These are phyloP conservation scores for Pungitius pungitius DNA, from an alignment of 2,113 vertebrate genomes.

Conservation along the genomic window DNA sequence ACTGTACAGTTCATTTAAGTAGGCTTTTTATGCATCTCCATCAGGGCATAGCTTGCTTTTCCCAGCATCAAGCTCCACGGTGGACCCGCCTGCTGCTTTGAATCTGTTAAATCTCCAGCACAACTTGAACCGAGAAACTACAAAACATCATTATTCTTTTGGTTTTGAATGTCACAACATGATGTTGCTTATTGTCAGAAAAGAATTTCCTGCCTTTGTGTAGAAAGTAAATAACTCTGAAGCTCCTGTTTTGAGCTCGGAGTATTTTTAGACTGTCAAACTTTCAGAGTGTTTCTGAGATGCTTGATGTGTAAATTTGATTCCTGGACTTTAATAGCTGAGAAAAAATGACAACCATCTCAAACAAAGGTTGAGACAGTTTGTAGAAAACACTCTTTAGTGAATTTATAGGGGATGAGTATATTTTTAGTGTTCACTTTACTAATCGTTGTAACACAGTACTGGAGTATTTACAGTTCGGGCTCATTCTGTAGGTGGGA, in stretches of 20 bases:
- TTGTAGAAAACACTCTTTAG: constrained; percentile 21
- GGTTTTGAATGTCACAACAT: constrained; percentile 42
- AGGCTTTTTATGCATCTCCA: background rate
- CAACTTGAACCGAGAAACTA: constrained; percentile 2
- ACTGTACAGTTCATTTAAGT: background rate
- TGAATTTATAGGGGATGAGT: background rate
- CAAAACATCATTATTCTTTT: constrained; percentile 36
- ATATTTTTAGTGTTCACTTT: constrained; percentile 12
- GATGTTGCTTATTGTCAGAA: constrained; percentile 41
- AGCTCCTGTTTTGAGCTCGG: constrained; percentile 21
- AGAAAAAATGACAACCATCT: constrained; percentile 3
- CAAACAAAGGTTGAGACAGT: constrained; percentile 7
- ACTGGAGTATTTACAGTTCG: background rate
- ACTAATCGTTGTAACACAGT: background rate
- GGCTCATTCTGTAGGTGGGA: background rate
- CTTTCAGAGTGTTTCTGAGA: constrained; percentile 30
- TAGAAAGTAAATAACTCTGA: constrained; percentile 47
- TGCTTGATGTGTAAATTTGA: constrained; percentile 62
- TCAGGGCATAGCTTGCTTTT: background rate
- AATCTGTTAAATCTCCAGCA: constrained; percentile 12
- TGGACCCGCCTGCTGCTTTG: constrained; percentile 14
- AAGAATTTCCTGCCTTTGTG: constrained; percentile 36
- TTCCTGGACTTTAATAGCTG: constrained; percentile 21
- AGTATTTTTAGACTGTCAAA: constrained; percentile 68
- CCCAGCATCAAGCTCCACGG: background rate